Evolutionary conservation across 2,113 vertebrate genomes (phyloP), one percentile per base, ranked within the genome.

Genomic region (Globicephala melas): DNA sequence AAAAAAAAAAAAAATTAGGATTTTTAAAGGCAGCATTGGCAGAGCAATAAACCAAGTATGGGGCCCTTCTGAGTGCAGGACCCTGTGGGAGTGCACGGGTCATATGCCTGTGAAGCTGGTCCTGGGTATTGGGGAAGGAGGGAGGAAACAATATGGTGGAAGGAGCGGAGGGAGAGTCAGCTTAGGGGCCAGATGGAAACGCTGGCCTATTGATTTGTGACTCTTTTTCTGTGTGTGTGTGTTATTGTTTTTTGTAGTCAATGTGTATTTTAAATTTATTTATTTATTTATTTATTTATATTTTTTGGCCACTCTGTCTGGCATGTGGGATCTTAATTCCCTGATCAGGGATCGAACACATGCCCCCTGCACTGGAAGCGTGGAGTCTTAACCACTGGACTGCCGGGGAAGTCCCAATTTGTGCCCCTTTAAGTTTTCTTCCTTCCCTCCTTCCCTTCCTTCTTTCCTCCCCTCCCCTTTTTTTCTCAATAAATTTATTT

Each of bases 21-120:
- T 38, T 79, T 86, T 91, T 53, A 44, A 68, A 93, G 63, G 33
- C 13, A 44, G 33, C 25, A 12, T 4, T 1, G 65, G 26, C 36
- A 89, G 79, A n/a, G 31, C 36, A 18, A 13, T 70, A 18, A 62
- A 14, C 17, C 11, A 55, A 28, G 65, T 2, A 0, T 25, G 47
- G 41, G 47, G 85, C 21, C 36, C 18, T 63, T 36, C 28, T 53
- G 47, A 74, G 86, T 33, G 18, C 1, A 26, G 53, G 74, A 33
- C 1, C 3, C 73, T n/a, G 23, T 17, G 91, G 17, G 28, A 23
- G 17, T 0, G 0, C 50, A 36, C 0, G 25, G 76, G 50, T 23
- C 68, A 18, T 2, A 9, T 0, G 38, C 4, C 20, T 38, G 7
- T 3, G 65, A 47, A 10, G 55, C 90, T 47, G 58, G 44, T 2